phyloP scores from a whole-genome alignment of 2,888 invertebrate species.

The Plemyria rubiginata region DNA sequence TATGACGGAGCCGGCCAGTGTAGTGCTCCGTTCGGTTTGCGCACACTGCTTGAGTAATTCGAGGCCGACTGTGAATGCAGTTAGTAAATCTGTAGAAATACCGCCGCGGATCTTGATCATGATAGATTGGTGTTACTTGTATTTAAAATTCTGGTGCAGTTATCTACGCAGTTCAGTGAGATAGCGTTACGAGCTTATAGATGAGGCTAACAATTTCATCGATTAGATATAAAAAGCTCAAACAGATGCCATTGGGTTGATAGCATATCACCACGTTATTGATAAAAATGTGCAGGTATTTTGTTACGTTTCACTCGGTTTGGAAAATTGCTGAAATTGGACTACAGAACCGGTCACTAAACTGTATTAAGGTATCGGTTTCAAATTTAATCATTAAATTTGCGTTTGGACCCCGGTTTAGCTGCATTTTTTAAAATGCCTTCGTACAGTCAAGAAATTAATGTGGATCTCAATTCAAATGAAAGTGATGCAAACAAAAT shows the following conservation, averaged over 20 bases:
- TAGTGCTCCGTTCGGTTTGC: constrained; percentile 69
- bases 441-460: constrained; percentile 74
- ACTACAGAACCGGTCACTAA: constrained; percentile 22
- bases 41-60: constrained; percentile 72
- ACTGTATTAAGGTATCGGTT: constrained; percentile 3
- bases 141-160: constrained; percentile 48
- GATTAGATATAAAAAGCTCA: constrained; percentile 58
- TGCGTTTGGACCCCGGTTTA: neutral
- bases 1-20: constrained; percentile 72
- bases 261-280: constrained; percentile 54
- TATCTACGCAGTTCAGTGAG: constrained; percentile 56
- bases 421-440: constrained; percentile 64
- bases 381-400: neutral
- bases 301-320: constrained; percentile 46
- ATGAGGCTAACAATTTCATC: constrained; percentile 56
- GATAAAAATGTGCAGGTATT: constrained; percentile 67
- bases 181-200: constrained; percentile 51
- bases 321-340: constrained; percentile 30
- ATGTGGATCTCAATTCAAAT: constrained; percentile 72
- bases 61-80: constrained; percentile 70
- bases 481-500: constrained; percentile 62
- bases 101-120: constrained; percentile 66
- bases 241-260: constrained; percentile 55
- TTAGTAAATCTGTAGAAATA: constrained; percentile 56
- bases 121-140: constrained; percentile 62